Evolutionary conservation across 1,140 invertebrate species (phyloP), one percentile per base, ranked within the genome.

Genomic region (Anastrepha ludens): DNA sequence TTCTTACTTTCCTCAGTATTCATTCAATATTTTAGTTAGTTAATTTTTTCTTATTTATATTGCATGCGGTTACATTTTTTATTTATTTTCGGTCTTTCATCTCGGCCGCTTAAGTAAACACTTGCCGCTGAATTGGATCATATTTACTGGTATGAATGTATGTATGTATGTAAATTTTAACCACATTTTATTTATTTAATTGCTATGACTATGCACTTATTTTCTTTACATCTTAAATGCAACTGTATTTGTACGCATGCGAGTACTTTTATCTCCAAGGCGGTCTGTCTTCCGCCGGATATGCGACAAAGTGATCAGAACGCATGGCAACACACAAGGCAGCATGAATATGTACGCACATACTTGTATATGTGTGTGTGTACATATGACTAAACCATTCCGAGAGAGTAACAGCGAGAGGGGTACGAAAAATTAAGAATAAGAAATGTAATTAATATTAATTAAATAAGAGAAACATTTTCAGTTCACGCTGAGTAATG

Each of bases 261-360:
- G 15, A 62, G 17, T 4, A 7, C 41, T 44, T 74, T 74, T 74
- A 74, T 74, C 67, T 44, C 44, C 39, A 74, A 74, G 39, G 41
- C 39, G 41, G 41, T 17, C 3, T 74, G 39, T 47, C 41, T 74
- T 74, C 67, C 67, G 67, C 67, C 67, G 67, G 67, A 74, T 41
- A 74, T 17, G 67, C 13, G 67, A 17, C 41, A 74, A 39, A 74
- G 41, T 15, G 39, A 47, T 1, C 7, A 74, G 41, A 74, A 29
- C 3, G 1, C 11, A 70, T 1, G 64, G 64, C 29, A 39, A 4
- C 29, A 29, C 3, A 7, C 64, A 65, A 65, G 20, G n/a, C 9
- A 65, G 11, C 50, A 55, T 55, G 50, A 29, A 55, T 55, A 11
- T 55, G 6, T 2, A 2, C 50, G 11, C 50, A 8, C 50, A 55